phyloP scores from a whole-genome alignment of 2,888 invertebrate species.

The Heliconius ismenius region DNA sequence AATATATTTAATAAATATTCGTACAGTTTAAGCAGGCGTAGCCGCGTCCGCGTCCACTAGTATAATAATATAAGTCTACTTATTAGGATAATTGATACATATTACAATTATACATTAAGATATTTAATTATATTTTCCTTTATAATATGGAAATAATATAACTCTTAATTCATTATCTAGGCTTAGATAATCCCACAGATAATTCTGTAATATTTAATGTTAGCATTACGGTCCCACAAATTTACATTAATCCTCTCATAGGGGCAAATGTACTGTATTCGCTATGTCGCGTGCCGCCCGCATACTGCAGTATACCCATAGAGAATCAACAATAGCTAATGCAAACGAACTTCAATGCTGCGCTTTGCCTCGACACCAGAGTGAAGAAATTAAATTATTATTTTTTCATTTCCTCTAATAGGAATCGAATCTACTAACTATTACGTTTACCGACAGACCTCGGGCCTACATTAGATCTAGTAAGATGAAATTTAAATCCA shows the following conservation, averaged over 20 bases:
- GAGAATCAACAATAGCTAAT: slow-evolving; percentile 31
- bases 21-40: too few species aligned
- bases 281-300: slow-evolving; percentile 61
- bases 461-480: too few species aligned
- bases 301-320: slow-evolving; percentile 47
- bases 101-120: not conserved
- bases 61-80: too few species aligned
- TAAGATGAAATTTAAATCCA: not conserved
- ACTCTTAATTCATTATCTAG: slow-evolving; percentile 25
- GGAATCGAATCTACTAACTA: too few species aligned
- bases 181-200: slow-evolving; percentile 29
- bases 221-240: slow-evolving; percentile 36
- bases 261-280: slow-evolving; percentile 44
- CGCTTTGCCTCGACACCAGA: too few species aligned
- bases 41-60: too few species aligned
- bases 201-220: slow-evolving; percentile 34
- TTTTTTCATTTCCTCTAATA: too few species aligned
- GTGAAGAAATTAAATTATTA: too few species aligned
- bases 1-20: too few species aligned
- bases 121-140: not conserved
- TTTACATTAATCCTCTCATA: slow-evolving; percentile 41
- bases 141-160: slow-evolving; percentile 1
- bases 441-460: too few species aligned
- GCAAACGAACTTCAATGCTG: not conserved
- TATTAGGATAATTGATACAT: too few species aligned